A percentile compares a stretch with the other conserved stretches of the same genome.
These are phyloP conservation scores for Anthophora plumipes DNA, from an alignment of 2,888 invertebrate genomes.

Conservation along the genomic window DNA sequence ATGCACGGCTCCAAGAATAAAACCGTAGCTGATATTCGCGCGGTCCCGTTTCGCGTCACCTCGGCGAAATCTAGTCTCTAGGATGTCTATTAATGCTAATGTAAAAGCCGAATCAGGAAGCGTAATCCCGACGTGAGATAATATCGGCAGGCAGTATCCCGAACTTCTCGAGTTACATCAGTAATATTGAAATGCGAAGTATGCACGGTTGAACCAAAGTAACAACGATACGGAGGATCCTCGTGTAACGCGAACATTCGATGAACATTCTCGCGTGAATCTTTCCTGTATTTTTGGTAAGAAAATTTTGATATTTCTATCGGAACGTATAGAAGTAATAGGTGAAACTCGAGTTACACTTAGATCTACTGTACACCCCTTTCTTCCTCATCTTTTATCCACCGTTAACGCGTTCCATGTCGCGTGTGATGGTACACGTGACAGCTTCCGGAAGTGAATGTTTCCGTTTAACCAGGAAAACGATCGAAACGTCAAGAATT, in stretches of 20 bases:
- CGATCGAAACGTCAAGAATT: no score
- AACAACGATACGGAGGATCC: no score
- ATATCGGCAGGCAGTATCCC: conserved; percentile 64
- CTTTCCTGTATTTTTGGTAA: no score
- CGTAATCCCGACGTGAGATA: conserved; percentile 55
- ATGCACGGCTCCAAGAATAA: not conserved
- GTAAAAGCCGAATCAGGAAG: conserved; percentile 67
- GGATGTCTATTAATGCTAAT: conserved; percentile 70
- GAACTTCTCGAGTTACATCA: conserved; percentile 56
- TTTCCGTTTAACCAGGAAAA: no score
- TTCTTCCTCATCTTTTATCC: not conserved
- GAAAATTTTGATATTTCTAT: no score
- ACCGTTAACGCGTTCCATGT: not conserved
- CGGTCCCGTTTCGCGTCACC: conserved; percentile 44
- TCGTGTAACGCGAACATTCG: no score
- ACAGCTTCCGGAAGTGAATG: no score
- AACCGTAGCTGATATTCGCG: not conserved
- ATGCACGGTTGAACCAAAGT: conserved; percentile 1
- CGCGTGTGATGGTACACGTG: not conserved
- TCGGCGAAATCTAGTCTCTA: conserved; percentile 56
- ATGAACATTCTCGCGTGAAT: no score
- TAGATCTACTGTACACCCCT: not conserved
- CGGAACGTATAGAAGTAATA: no score
- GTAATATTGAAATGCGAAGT: conserved; percentile 39
- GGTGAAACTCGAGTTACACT: not conserved